Evolutionary conservation across 2,113 vertebrate genomes (phyloP).

Genomic region (Saimiri boliviensis): DNA sequence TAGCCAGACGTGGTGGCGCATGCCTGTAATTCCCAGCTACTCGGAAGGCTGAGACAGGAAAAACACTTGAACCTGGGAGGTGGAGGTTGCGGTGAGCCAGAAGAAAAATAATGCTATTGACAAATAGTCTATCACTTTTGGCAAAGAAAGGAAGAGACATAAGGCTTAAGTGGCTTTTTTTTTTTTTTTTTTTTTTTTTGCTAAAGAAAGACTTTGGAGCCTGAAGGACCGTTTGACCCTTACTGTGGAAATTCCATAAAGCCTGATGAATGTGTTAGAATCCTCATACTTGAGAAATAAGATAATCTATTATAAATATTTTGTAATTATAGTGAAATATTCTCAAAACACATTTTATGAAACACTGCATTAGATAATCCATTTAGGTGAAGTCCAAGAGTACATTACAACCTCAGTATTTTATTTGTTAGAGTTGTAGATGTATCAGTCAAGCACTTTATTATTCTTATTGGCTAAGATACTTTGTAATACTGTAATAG

Average conservation of each 20-base stretch:
- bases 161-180: background rate
- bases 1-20: too few species aligned
- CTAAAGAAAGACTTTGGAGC: background rate
- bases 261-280: background rate
- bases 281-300: conserved; percentile 20
- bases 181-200: background rate
- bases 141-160: background rate
- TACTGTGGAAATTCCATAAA: conserved; percentile 11
- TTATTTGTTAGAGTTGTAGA: background rate
- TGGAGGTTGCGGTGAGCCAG: too few species aligned
- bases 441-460: background rate
- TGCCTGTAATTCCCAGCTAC: too few species aligned
- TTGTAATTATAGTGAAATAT: background rate
- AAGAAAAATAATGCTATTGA: background rate
- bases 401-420: background rate
- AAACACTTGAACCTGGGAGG: too few species aligned
- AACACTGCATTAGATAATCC: background rate
- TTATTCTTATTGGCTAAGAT: background rate
- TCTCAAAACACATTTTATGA: background rate
- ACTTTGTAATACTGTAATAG: background rate
- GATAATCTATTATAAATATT: background rate
- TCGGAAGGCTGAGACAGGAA: too few species aligned
- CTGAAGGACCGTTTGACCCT: conserved; percentile 1
- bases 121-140: background rate
- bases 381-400: background rate